Base-by-base conservation (phyloP, 2,797 vertebrate species). In the Siniperca undulata region DNA sequence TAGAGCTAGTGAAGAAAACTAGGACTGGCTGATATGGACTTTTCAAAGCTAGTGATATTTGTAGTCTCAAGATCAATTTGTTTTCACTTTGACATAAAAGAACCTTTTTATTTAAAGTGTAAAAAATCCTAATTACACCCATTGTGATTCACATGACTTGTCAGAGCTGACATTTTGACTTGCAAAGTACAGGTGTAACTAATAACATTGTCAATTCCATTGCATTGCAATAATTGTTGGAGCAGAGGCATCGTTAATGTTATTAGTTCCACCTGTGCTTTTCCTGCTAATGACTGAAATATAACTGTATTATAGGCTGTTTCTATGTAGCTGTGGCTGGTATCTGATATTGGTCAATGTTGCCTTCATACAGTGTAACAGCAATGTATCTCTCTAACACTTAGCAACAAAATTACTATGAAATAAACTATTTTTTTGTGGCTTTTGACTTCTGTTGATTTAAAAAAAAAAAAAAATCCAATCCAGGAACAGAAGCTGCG, bases 401-500 rank as follows among this genome's bases (percentile, higher is more conserved):
- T 50, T 52, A 16, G 27, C 55, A 20, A 30, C 65, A 70, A 3
- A 16, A 4, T 38, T 0, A 56, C 22, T 20, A 30, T 27, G 55
- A 44, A 14, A 68, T 50, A 10, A 27, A 34, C 12, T 3, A 38
- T 24, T 0, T 22, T 20, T 10, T 62, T 30, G 4, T 9, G 30
- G 7, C 8, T 50, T 62, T 36, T 60, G 30, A 30, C 20, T 40
- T 2, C 8, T 64, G 1, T 71, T 27, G 10, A 50, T 64, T 40
- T 5, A 30, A 50, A 38, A n/a, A 24, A 19, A 24, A 30, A 30
- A 30, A 30, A 3, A 30, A 38, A 8, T 10, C 11, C 40, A 42
- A 42, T 42, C 40, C 93, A 99, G 98, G 94, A 97, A 0, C 95
- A 95, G 82, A 99, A 99, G 95, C 95, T 99, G 81, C 96, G 92